phyloP scores from a whole-genome alignment of 2,888 invertebrate species.

The Meloe dianella region DNA sequence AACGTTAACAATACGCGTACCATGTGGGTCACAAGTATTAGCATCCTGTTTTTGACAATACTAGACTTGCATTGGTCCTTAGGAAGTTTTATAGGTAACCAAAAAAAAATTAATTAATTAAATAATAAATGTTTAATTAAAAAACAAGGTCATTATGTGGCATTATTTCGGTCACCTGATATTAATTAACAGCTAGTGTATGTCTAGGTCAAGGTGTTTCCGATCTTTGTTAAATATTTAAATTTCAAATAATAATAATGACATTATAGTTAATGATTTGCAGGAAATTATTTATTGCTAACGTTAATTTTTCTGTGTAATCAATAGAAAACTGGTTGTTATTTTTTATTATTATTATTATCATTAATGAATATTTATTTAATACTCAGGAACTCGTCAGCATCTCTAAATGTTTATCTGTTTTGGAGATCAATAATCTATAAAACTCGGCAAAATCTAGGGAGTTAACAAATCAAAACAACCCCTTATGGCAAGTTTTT shows the following conservation, averaged over 20 bases:
- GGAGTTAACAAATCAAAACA: too few species aligned
- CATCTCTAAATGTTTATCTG: too few species aligned
- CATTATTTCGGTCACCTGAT: not conserved
- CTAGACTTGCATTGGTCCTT: not conserved
- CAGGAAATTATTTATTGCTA: not conserved
- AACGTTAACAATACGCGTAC: not conserved
- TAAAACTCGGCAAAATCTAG: too few species aligned
- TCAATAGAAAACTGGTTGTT: too few species aligned
- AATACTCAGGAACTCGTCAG: too few species aligned
- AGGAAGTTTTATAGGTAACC: conserved; percentile 14
- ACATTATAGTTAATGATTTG: too few species aligned
- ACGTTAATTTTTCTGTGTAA: not conserved
- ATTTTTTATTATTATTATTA: too few species aligned
- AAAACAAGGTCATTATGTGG: too few species aligned
- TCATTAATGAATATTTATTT: too few species aligned
- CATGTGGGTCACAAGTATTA: not conserved
- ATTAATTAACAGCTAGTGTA: not conserved
- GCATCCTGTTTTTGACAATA: not conserved
- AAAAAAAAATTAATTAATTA: not conserved
- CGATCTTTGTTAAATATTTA: not conserved
- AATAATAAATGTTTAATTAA: too few species aligned
- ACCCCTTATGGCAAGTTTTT: too few species aligned
- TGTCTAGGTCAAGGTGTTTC: not conserved
- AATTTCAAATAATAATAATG: not conserved
- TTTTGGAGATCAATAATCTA: too few species aligned